Conservation (phyloP, 2,888 invertebrate genomes). For the Nymphalis urticae region DNA sequence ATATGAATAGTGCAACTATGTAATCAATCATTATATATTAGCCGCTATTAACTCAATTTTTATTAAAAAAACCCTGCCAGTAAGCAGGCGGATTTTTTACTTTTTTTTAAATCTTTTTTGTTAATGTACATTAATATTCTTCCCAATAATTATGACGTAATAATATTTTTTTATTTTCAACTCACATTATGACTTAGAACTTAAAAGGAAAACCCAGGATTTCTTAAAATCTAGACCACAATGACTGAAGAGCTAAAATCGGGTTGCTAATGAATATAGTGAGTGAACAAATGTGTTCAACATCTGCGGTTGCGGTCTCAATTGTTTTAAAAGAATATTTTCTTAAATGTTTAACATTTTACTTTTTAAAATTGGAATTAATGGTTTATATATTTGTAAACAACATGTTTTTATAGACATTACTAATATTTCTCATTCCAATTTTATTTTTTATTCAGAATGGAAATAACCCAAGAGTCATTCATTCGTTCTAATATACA, state of each 20-base stretch:
- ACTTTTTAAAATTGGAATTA: background rate
- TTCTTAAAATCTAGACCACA: constrained; percentile 21
- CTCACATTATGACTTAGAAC: background rate
- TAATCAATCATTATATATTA: no score
- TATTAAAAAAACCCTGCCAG: no score
- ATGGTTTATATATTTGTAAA: background rate
- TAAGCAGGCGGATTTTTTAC: no score
- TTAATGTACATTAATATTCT: no score
- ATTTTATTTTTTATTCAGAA: no score
- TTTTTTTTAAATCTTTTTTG: no score
- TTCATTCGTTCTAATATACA: no score
- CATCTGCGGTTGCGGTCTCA: constrained; percentile 4
- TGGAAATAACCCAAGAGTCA: no score
- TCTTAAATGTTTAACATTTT: background rate
- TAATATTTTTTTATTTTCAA: background rate
- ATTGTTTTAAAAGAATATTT: constrained; percentile 6
- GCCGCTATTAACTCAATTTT: no score
- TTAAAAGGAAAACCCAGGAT: constrained; percentile 11
- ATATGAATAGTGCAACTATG: no score
- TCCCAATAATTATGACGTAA: no score
- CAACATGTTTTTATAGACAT: background rate
- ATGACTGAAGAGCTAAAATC: constrained; percentile 7
- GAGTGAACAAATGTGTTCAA: no score
- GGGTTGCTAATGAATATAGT: background rate
- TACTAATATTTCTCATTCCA: background rate